Conservation (phyloP, 2,797 vertebrate species). For the Xiphorhynchus erythropygius region DNA sequence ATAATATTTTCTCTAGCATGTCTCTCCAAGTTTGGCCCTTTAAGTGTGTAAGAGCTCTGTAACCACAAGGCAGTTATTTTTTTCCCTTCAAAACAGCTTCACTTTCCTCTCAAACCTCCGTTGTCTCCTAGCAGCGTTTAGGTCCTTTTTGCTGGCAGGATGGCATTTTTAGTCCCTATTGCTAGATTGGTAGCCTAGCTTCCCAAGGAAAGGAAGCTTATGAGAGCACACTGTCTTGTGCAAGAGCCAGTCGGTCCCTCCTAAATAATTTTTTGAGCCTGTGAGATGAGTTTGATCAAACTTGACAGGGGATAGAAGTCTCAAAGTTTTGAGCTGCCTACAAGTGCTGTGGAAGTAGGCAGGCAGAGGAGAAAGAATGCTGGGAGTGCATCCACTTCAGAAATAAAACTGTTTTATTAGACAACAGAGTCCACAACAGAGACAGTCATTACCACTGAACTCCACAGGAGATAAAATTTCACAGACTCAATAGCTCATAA, state of each 20-base stretch:
- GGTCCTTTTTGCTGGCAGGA: neutral
- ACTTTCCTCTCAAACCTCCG: slow-evolving; percentile 1
- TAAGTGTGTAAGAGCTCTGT: neutral
- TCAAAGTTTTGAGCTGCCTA: neutral
- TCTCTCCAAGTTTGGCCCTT: neutral
- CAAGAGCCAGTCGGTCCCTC: slow-evolving; percentile 35
- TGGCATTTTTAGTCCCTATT: neutral
- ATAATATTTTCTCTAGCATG: neutral
- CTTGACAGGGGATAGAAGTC: neutral
- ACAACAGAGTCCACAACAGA: neutral
- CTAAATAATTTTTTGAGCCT: slow-evolving; percentile 37
- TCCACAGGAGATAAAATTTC: neutral
- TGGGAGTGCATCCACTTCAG: neutral
- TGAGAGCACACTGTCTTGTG: slow-evolving; percentile 45
- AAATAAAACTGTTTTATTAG: neutral
- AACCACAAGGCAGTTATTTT: neutral
- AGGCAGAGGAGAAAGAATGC: neutral
- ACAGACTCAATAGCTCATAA: neutral
- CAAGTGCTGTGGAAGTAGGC: neutral
- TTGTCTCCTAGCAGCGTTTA: neutral
- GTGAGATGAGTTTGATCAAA: slow-evolving; percentile 16
- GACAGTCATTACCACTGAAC: neutral
- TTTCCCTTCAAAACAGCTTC: neutral
- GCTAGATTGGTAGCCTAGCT: slow-evolving; percentile 50
- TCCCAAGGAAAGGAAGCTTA: slow-evolving; percentile 26